Base-by-base conservation (phyloP, 2,113 vertebrate species). In the Hydropotes inermis region DNA sequence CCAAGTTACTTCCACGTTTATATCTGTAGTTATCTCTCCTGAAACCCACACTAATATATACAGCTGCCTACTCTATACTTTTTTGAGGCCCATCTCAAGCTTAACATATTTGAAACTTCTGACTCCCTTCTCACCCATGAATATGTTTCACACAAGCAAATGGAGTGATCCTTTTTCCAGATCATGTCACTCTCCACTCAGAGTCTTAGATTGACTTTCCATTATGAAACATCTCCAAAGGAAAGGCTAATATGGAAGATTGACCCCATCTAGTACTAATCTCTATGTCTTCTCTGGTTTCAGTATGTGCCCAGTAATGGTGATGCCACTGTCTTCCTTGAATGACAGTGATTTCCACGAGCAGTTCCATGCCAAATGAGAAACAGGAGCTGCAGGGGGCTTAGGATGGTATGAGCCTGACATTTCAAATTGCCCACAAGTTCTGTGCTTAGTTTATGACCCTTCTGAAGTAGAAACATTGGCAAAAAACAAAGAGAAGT, bases 61-160 rank as follows among this genome's bases (percentile, higher is more conserved):
- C 58, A 91, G 55, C 93, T 83, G 96, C 91, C 86, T 82, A 97
- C 86, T 89, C 88, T 21, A 87, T 55, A 87, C 19, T 78, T 97
- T 52, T 57, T 84, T 76, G 91, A 85, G 43, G 74, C n/a, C 54
- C 84, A 92, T 57, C 55, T 79, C 16, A 54, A 92, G 78, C 45
- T 64, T 60, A 60, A 45, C 33, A 8, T 61, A 45, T 86, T 88
- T 33, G 21, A 70, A 76, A 76, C 33, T 96, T 93, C 54, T 25
- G 39, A 94, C 94, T 93, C 74, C 39, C 79, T 96, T 55, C 36
- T 60, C 28, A 78, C 55, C 54, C 76, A 96, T 50, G 3, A n/a
- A 58, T 67, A 79, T 0, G n/a, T 43, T 87, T 84, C 85, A 50
- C 57, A 30, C 23, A 91, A 82, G n/a, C 12, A 28, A 87, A 52